A percentile compares a stretch with the other conserved stretches of the same genome.
phyloP scores from a whole-genome alignment of 1,140 invertebrate species.

The Drosophila rufa region DNA sequence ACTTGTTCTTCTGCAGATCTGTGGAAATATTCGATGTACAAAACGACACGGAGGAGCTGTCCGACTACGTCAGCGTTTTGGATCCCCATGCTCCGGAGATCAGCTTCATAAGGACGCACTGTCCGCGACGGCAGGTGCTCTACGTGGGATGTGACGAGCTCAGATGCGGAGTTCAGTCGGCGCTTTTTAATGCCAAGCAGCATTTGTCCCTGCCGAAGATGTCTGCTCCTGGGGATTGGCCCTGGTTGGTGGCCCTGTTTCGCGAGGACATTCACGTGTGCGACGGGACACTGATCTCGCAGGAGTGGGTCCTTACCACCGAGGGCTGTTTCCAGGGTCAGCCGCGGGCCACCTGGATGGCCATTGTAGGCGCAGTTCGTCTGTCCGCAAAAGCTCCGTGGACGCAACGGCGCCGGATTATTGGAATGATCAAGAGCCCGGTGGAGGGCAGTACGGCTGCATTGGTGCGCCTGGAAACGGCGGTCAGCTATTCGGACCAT shows the following conservation, averaged over 20 bases:
- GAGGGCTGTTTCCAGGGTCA: conserved; percentile 96
- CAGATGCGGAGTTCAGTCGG: conserved; percentile 91
- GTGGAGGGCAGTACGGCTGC: conserved; percentile 94
- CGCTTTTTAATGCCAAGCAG: conserved; percentile 86
- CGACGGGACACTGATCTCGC: conserved; percentile 92
- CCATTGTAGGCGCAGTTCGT: conserved; percentile 91
- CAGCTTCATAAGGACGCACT: conserved; percentile 91
- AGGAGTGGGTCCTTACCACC: conserved; percentile 93
- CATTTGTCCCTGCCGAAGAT: conserved; percentile 88
- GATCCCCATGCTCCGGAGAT: conserved; percentile 92
- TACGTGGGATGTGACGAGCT: conserved; percentile 92
- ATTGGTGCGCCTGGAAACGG: conserved; percentile 91
- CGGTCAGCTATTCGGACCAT: conserved; percentile 92
- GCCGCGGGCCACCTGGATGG: conserved; percentile 93
- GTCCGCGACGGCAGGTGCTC: conserved; percentile 91
- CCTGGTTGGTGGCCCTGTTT: conserved; percentile 94
- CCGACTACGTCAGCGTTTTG: conserved; percentile 91
- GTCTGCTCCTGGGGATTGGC: conserved; percentile 93
- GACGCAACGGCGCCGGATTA: conserved; percentile 93
- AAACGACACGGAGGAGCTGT: conserved; percentile 86
- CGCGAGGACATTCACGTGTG: conserved; percentile 94
- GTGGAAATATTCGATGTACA: conserved; percentile 87
- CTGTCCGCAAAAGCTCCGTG: conserved; percentile 92
- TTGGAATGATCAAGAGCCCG: conserved; percentile 94
- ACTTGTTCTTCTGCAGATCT: conserved; percentile 73